Evolutionary conservation across 2,888 invertebrate species (phyloP).

Genomic region (Caenorhabditis imperialis): DNA sequence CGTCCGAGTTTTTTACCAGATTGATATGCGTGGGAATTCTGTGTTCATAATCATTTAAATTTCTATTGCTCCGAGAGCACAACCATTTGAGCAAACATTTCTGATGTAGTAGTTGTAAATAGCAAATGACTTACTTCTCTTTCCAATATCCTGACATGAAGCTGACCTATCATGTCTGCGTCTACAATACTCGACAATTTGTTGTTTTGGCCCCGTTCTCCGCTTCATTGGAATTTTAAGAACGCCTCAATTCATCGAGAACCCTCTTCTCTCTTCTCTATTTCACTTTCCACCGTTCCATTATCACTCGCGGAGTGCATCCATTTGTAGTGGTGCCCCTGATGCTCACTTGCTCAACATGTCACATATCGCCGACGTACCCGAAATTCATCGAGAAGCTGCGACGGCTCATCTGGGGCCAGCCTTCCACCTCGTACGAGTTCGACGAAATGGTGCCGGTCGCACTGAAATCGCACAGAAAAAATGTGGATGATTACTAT

Average conservation of each 20-base stretch:
- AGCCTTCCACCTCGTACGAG: conserved; percentile 40
- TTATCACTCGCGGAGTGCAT: too few species aligned
- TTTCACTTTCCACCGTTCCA: not conserved
- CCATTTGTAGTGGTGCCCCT: conserved; percentile 19
- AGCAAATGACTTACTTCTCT: not conserved
- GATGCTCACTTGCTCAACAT: conserved; percentile 49
- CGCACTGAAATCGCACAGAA: conserved; percentile 48
- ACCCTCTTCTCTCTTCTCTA: too few species aligned
- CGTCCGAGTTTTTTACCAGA: conserved; percentile 1
- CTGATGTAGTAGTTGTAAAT: too few species aligned
- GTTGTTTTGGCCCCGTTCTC: too few species aligned
- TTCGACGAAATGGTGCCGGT: conserved; percentile 41
- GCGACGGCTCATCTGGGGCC: conserved; percentile 45
- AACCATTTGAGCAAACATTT: too few species aligned
- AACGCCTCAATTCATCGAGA: too few species aligned
- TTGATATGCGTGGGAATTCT: not conserved
- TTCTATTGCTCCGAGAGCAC: not conserved
- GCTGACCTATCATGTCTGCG: too few species aligned
- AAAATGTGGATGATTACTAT: conserved; percentile 39
- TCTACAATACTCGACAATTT: too few species aligned
- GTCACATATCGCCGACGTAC: conserved; percentile 49
- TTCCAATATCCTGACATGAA: too few species aligned
- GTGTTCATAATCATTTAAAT: conserved; percentile 13
- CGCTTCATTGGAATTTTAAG: too few species aligned
- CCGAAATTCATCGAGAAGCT: conserved; percentile 53